Evolutionary conservation across 2,797 vertebrate species (phyloP).

Genomic region (Melopsittacus undulatus): DNA sequence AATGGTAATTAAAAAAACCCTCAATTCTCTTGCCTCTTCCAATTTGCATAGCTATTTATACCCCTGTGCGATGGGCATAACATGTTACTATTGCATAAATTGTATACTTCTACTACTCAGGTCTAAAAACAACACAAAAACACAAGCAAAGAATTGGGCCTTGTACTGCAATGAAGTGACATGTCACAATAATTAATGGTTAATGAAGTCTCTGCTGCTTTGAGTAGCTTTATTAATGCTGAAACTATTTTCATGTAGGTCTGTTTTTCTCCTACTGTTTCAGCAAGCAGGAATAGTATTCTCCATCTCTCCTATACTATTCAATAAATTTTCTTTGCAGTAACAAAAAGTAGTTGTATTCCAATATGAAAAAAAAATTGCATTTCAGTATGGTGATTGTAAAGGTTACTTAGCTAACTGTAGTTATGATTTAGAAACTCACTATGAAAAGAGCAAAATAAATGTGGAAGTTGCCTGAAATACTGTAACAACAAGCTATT

Average conservation of each 20-base stretch:
- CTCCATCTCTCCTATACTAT: neutral
- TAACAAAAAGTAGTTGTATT: neutral
- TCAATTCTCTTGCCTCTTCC: neutral
- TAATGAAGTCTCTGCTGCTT: neutral
- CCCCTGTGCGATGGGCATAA: neutral
- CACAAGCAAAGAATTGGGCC: neutral
- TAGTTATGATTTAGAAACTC: neutral
- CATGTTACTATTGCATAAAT: slow-evolving; percentile 7
- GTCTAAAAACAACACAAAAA: neutral
- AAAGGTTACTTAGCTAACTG: neutral
- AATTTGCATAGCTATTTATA: slow-evolving; percentile 51
- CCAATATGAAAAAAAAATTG: neutral
- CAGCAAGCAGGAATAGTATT: neutral
- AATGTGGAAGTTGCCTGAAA: neutral
- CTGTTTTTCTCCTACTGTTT: neutral
- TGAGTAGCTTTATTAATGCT: neutral
- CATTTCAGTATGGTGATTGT: neutral
- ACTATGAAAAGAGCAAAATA: neutral
- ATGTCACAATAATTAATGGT: neutral
- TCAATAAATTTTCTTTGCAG: neutral
- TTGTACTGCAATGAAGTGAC: neutral
- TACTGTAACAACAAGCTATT: neutral
- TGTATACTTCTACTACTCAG: neutral
- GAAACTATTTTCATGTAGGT: neutral
- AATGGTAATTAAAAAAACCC: neutral